Base-by-base conservation (phyloP, 2,113 vertebrate species). In the Notiomystis cincta region DNA sequence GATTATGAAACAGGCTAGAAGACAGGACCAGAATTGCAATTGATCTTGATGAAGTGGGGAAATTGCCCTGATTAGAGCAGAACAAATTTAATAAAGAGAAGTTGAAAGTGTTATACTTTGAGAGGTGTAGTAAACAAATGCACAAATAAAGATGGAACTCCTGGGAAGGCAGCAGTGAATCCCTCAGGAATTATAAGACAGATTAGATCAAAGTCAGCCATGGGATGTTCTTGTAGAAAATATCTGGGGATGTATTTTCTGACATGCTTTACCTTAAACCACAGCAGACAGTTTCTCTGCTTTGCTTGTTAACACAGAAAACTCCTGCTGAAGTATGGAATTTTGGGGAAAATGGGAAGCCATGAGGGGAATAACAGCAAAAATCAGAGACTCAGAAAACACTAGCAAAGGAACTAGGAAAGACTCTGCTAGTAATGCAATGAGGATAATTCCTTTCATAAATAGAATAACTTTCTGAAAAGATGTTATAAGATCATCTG, bases 51-150 rank as follows among this genome's bases (percentile, higher is more conserved):
- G 64, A 93, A 93, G 85, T 86, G 67, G 64, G 54, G 60, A 93
- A 92, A 87, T 75, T 51, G 56, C 54, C 82, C 86, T 66, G 87
- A 51, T 93, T 92, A 96, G 91, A 95, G 71, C 42, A 92, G 58
- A 80, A 92, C 22, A 50, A 71, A 81, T 56, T 81, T 66, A 78
- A 78, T 87, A 71, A 77, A 57, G 58, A 35, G 38, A 81, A 83
- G 45, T 31, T 40, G 15, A 37, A 92, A 92, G 54, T 37, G 42
- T 69, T 88, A 50, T 6, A 80, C 71, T 80, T 89, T 3, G 47
- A 69, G 73, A 95, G 62, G 75, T 93, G 30, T 60, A 65, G 44
- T 72, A 87, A 95, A 80, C n/a, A 90, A 79, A 73, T 20, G 23
- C 31, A 57, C 33, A 65, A 53, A 73, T 73, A 21, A 45, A 92